Evolutionary conservation across 2,888 invertebrate genomes (phyloP).

Genomic region (Meteorus colon): DNA sequence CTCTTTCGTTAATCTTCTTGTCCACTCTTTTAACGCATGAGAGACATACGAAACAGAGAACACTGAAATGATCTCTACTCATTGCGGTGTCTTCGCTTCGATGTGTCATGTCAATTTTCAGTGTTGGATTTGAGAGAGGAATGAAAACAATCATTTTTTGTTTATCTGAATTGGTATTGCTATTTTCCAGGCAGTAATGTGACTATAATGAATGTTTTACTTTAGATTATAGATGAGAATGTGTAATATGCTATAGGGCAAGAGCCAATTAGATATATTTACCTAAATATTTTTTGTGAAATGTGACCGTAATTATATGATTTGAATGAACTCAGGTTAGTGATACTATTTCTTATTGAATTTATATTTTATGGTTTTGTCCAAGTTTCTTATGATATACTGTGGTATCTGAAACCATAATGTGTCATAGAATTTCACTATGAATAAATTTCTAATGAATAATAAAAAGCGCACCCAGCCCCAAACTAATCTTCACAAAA

Average conservation of each 20-base stretch:
- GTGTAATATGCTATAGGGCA: neutral
- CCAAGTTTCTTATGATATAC: no score
- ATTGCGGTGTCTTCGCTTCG: neutral
- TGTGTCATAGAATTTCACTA: no score
- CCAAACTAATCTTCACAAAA: no score
- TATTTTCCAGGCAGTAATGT: no score
- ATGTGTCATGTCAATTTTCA: no score
- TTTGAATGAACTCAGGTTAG: neutral
- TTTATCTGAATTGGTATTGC: no score
- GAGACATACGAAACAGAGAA: neutral
- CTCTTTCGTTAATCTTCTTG: neutral
- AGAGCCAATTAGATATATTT: neutral
- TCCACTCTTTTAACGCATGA: neutral
- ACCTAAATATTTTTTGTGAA: neutral
- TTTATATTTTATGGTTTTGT: neutral
- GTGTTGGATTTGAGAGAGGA: no score
- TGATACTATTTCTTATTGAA: neutral
- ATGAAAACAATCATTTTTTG: neutral
- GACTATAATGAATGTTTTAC: no score
- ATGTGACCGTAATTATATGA: neutral
- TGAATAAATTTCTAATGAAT: no score
- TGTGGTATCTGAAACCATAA: no score
- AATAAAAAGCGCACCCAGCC: no score
- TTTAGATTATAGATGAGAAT: neutral
- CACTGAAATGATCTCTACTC: neutral